Evolutionary conservation across 2,797 vertebrate genomes (phyloP).

Genomic region (Neosalanx taihuensis): DNA sequence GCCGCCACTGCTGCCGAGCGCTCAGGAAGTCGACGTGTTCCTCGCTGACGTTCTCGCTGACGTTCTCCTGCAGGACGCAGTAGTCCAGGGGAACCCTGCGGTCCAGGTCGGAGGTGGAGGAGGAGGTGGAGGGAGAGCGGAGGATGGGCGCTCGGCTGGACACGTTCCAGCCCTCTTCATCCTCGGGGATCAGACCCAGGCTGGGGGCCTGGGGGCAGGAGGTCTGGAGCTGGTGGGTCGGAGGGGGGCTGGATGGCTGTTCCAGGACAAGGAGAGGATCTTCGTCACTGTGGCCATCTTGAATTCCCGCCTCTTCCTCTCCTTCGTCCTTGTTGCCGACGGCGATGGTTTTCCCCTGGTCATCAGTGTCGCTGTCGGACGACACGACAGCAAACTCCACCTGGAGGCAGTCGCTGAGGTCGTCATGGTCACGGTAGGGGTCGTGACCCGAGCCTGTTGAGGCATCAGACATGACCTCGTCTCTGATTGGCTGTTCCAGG

Average conservation of each 20-base stretch:
- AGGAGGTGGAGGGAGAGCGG: background rate
- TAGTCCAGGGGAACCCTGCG: slow-evolving; percentile 41
- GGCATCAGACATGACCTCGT: slow-evolving; percentile 50
- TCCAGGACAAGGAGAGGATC: background rate
- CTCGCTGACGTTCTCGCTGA: slow-evolving; percentile 55
- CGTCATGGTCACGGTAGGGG: slow-evolving; percentile 48
- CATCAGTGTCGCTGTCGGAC: slow-evolving; percentile 53
- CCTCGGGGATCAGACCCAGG: slow-evolving; percentile 13
- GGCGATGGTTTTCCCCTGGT: slow-evolving; percentile 49
- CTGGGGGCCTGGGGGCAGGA: background rate
- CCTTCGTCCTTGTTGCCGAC: background rate
- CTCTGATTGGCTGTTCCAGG: slow-evolving; percentile 44
- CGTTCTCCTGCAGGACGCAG: slow-evolving; percentile 58
- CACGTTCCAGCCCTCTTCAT: slow-evolving; percentile 10
- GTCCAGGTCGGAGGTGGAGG: background rate
- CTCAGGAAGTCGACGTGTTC: slow-evolving; percentile 60
- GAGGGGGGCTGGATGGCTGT: background rate
- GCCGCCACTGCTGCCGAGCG: slow-evolving; percentile 58
- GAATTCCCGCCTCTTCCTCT: background rate
- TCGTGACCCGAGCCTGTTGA: slow-evolving; percentile 54
- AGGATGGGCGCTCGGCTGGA: slow-evolving; percentile 26
- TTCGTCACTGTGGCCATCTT: no score
- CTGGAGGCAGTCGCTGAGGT: slow-evolving; percentile 46
- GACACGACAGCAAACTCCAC: slow-evolving; percentile 55
- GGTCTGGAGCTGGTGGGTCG: background rate